These are phyloP conservation scores for Anthonomus grandis DNA, from an alignment of 1,140 invertebrate species.

Conservation along the genomic window DNA sequence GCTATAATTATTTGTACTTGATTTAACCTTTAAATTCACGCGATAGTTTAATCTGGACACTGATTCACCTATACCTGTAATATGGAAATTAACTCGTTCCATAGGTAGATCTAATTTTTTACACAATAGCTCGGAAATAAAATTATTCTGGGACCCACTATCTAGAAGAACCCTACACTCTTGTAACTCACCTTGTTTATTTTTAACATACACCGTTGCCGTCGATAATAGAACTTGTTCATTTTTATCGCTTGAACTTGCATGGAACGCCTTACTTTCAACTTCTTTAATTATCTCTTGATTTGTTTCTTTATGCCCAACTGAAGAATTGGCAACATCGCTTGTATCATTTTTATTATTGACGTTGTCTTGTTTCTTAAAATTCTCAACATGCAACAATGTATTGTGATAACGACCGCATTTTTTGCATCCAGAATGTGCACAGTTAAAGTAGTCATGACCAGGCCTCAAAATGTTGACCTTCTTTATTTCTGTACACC, in stretches of 20 bases:
- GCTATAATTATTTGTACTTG: not conserved
- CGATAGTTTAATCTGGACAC: not conserved
- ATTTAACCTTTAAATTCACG: not conserved
- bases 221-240: conserved; percentile 24
- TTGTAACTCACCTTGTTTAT: not conserved
- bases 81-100: not conserved
- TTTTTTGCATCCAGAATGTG: not conserved
- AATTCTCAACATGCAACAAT: not conserved
- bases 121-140: conserved; percentile 11
- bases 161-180: conserved; percentile 19
- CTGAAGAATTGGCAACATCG: not conserved
- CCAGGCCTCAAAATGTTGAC: not conserved
- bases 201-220: conserved; percentile 8
- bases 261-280: not conserved
- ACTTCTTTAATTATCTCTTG: too few relatives aligned
- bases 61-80: not conserved
- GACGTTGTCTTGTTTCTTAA: not conserved
- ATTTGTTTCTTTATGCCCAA: too few relatives aligned
- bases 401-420: conserved; percentile 1
- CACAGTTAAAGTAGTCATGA: conserved; percentile 3
- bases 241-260: not conserved
- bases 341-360: not conserved
- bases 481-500: not conserved
- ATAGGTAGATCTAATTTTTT: not conserved
- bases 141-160: conserved; percentile 14